Evolutionary conservation across 2,797 vertebrate species (phyloP), one percentile per base, ranked within the genome.

Genomic region (Acanthurus leucopareius): DNA sequence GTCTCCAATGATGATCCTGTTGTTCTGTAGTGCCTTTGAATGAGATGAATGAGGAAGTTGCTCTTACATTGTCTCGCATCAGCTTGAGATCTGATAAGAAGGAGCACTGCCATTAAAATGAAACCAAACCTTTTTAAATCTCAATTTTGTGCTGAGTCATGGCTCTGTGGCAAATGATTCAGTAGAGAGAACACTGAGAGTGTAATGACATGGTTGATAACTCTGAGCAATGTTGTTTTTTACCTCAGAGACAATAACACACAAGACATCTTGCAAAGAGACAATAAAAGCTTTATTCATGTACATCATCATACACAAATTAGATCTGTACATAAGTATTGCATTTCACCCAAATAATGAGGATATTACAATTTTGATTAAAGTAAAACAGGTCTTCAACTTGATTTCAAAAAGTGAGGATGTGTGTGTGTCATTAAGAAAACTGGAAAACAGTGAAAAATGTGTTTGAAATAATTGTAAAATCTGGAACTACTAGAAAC

Each of bases 281-380:
- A 82, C 77, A 83, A 81, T 86, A 89, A 86, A 94, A 85, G 84
- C 85, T 88, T 91, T 93, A 94, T 93, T 95, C 87, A 89, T 94
- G 86, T 92, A 94, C 91, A 94, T 59, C 78, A 88, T 77, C 77
- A 92, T 92, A 94, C 91, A 94, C 85, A 92, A 94, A 95, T 90
- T 91, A 64, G 88, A 94, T 94, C 88, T 95, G 91, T 94, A 94
- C 94, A 95, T 93, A 94, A 92, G 92, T 93, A 90, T 91, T 88
- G 88, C 91, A 94, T 88, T 90, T 91, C 86, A 94, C 90, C 87
- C 90, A 88, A 91, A 90, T 44, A 77, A 86, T 80, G 80, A 89
- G 91, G 93, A 90, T 83, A 86, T 79, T 82, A 89, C 57, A 82
- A 56, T 32, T 84, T 86, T 17, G 78, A 47, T 79, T 87, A 15